Conservation (phyloP, 2,888 invertebrate genomes). For the Apodemia duryi region DNA sequence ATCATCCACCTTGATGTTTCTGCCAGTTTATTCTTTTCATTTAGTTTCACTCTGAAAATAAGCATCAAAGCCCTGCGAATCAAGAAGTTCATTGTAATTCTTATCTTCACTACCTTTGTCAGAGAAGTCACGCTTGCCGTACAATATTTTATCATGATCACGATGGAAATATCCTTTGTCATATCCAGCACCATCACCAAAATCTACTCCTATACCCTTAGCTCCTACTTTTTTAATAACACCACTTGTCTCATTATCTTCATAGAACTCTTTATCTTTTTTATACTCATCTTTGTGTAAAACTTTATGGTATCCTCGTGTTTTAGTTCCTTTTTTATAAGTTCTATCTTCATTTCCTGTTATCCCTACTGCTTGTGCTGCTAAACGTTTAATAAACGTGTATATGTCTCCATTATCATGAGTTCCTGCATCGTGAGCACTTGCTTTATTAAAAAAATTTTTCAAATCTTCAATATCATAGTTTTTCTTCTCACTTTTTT, state of each 20-base stretch:
- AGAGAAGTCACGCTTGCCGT: conserved; percentile 67
- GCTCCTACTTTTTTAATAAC: conserved; percentile 70
- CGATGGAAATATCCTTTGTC: conserved; percentile 59
- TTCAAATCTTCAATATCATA: conserved; percentile 53
- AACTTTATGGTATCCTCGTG: conserved; percentile 77
- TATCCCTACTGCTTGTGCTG: conserved; percentile 54
- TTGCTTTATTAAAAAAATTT: conserved; percentile 49
- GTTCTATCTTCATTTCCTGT: conserved; percentile 66
- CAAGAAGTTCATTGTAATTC: conserved; percentile 63
- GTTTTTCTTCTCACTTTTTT: conserved; percentile 47
- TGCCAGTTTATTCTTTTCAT: not conserved
- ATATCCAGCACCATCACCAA: conserved; percentile 61
- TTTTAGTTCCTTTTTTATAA: conserved; percentile 77
- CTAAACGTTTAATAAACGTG: conserved; percentile 56
- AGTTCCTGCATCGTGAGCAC: conserved; percentile 47
- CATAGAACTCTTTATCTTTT: conserved; percentile 79
- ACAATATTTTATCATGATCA: conserved; percentile 62
- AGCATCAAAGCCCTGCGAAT: conserved; percentile 62
- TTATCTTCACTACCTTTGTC: conserved; percentile 75
- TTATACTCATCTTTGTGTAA: conserved; percentile 81
- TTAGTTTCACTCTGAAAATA: conserved; percentile 43
- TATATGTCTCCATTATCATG: conserved; percentile 62
- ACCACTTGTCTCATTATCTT: conserved; percentile 75
- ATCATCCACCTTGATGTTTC: not conserved
- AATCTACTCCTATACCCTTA: conserved; percentile 62